Conservation (phyloP, 2,797 vertebrate species). For the Channa striata region DNA sequence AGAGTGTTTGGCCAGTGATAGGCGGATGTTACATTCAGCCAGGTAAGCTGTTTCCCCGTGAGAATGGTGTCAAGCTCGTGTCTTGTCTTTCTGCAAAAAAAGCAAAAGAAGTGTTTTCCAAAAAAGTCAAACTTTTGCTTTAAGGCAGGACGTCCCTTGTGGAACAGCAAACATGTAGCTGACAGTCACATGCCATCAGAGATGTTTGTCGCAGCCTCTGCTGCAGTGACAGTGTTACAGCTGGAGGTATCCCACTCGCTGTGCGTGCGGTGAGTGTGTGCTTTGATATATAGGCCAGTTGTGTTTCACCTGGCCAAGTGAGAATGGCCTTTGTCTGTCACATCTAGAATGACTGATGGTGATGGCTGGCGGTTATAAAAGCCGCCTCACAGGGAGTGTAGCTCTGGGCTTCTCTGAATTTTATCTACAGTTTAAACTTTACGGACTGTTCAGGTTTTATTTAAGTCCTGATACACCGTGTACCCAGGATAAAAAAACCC, state of each 20-base stretch:
- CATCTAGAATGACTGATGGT: conserved; percentile 60
- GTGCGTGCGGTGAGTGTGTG: conserved; percentile 27
- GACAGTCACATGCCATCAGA: conserved; percentile 1
- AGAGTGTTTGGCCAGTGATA: not conserved
- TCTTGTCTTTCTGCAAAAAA: not conserved
- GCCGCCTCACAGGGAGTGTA: conserved; percentile 9
- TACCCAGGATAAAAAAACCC: conserved; percentile 25
- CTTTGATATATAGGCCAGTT: conserved; percentile 56
- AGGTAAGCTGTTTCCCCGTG: not conserved
- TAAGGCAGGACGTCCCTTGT: not conserved
- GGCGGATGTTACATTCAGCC: not conserved
- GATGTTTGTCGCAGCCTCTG: conserved; percentile 21
- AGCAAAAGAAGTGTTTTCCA: not conserved
- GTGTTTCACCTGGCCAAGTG: conserved; percentile 48
- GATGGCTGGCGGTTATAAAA: conserved; percentile 48
- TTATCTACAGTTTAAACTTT: conserved; percentile 46
- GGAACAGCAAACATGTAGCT: conserved; percentile 1
- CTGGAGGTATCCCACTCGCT: conserved; percentile 41
- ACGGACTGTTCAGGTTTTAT: conserved; percentile 38
- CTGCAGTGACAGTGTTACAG: conserved; percentile 48
- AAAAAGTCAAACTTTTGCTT: conserved; percentile 1
- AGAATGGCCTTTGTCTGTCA: conserved; percentile 61
- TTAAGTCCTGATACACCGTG: conserved; percentile 21
- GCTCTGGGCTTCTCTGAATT: conserved; percentile 30
- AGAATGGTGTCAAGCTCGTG: not conserved